Evolutionary conservation across 2,113 vertebrate species (phyloP).

Genomic region (Brienomyrus brachyistius): DNA sequence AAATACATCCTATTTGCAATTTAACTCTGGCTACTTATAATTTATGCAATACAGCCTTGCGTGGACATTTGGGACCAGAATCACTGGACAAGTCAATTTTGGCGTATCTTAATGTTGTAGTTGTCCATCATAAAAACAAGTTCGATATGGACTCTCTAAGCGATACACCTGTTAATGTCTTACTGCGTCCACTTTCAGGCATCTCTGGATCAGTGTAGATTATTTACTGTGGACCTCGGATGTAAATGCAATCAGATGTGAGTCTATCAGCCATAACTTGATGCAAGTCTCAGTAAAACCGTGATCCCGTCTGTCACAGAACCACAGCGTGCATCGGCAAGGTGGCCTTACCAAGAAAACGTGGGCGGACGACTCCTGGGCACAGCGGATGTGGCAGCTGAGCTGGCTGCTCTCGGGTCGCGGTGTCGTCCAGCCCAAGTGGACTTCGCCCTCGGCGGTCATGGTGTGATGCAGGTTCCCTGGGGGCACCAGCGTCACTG

Average conservation of each 20-base stretch:
- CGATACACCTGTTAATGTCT: background rate
- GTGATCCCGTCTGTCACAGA: background rate
- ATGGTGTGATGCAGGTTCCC: slow-evolving; percentile 63
- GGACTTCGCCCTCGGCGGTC: slow-evolving; percentile 62
- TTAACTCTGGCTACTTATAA: background rate
- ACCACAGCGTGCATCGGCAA: background rate
- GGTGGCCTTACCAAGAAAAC: slow-evolving; percentile 47
- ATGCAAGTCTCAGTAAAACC: background rate
- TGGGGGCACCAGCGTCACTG: slow-evolving; percentile 79
- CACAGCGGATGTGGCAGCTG: slow-evolving; percentile 70
- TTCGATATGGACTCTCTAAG: background rate
- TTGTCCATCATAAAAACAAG: background rate
- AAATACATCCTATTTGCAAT: background rate
- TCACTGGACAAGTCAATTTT: background rate
- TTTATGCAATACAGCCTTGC: background rate
- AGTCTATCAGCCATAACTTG: background rate
- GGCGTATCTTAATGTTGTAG: background rate
- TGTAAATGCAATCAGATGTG: background rate
- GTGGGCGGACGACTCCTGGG: slow-evolving; percentile 39
- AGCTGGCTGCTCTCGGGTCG: slow-evolving; percentile 39
- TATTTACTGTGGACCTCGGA: background rate
- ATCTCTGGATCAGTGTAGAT: background rate
- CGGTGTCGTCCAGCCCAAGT: slow-evolving; percentile 66
- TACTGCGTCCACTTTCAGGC: background rate
- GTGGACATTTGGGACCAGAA: background rate